Evolutionary conservation across 2,113 vertebrate genomes (phyloP), one percentile per base, ranked within the genome.

Genomic region (Proterorhinus semilunaris): DNA sequence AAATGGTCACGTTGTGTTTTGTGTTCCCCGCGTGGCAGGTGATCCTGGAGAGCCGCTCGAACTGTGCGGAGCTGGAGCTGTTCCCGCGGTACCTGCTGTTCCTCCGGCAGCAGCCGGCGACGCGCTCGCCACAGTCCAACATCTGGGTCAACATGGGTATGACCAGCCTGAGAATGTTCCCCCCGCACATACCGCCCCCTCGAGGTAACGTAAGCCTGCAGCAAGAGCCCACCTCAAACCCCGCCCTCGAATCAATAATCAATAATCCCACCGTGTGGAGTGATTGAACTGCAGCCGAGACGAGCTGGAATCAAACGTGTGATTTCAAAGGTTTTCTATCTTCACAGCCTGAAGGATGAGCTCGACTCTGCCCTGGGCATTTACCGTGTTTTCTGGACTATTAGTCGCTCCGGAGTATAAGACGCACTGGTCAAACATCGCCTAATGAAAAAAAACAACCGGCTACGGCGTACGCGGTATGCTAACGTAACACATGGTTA

Each of bases 81-180:
- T 98, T 96, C 81, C 96, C 96, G 10, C 93, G 95, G 3, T 96
- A 96, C 87, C 93, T 99, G 78, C 96, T 98, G 54, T 99, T 99
- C 91, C 93, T 99, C 74, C 93, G 96, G 71, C 97, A 99, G 87
- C 96, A 99, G 90, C 96, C 95, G 6, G 96, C 94, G 57, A 93
- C 95, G 0, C 95, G 96, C 83, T 93, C 94, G 10, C 96, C 96
- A 71, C 97, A 98, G 91, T 97, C 96, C 81, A 99, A 98, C 94
- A 96, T 98, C 93, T 99, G 97, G 97, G 95, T 98, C 91, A 99
- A 98, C 94, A 98, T 98, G 96, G 97, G 97, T 99, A 98, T 98
- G 97, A 97, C 94, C 95, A 97, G 94, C 94, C 95, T 97, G 93
- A 94, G 95, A 95, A 95, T 96, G 95, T 96, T 96, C 92, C 96